These are phyloP conservation scores for Macaria liturata DNA, from an alignment of 2,888 invertebrate genomes.

Conservation along the genomic window DNA sequence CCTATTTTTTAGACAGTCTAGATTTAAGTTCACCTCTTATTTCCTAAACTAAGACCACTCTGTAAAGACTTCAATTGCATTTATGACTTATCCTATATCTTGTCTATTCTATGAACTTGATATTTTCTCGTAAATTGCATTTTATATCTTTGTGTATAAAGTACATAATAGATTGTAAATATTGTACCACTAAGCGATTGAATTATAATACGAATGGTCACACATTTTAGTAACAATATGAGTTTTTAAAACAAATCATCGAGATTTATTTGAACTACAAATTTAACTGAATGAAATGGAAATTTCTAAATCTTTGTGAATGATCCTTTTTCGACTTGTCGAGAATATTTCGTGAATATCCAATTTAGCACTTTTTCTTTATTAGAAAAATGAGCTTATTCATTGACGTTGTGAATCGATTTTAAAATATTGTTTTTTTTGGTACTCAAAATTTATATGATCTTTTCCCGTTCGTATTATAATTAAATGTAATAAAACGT, in stretches of 20 bases:
- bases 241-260: no score
- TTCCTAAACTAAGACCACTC: slow-evolving; percentile 19
- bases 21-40: slow-evolving; percentile 10
- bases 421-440: no score
- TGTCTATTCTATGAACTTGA: slow-evolving; percentile 28
- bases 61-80: slow-evolving; percentile 32
- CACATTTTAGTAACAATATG: background rate
- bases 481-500: slow-evolving; percentile 25
- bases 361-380: no score
- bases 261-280: no score
- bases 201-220: slow-evolving; percentile 26
- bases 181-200: slow-evolving; percentile 54
- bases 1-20: slow-evolving; percentile 2
- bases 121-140: slow-evolving; percentile 30
- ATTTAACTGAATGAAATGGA: no score
- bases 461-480: slow-evolving; percentile 19
- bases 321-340: no score
- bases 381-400: no score
- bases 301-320: no score
- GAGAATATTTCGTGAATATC: no score
- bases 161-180: slow-evolving; percentile 66
- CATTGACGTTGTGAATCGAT: no score
- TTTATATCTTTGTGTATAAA: slow-evolving; percentile 65
- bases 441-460: background rate
- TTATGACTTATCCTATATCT: slow-evolving; percentile 26